These are phyloP conservation scores for Rhimphoctona megacephalus DNA, from an alignment of 2,888 invertebrate species.

Conservation along the genomic window DNA sequence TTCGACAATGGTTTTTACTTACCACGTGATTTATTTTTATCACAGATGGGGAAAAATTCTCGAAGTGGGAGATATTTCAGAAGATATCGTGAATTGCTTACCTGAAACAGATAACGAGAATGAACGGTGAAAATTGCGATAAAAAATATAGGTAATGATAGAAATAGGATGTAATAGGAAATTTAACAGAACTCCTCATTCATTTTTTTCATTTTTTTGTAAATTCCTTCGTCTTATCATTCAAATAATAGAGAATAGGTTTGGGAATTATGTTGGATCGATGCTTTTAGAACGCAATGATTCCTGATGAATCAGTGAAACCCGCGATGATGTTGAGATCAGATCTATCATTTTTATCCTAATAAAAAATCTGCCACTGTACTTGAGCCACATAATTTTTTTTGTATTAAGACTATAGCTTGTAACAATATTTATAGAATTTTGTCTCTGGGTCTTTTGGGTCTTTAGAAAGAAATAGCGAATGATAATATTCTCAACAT, in stretches of 20 bases:
- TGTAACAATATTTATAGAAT: background rate
- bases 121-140: background rate
- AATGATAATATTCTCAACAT: background rate
- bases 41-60: background rate
- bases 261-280: background rate
- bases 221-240: background rate
- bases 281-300: background rate
- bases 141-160: too few species aligned
- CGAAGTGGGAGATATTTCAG: background rate
- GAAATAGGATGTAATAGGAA: background rate
- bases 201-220: background rate
- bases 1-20: background rate
- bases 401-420: too few species aligned
- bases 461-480: slow-evolving; percentile 26
- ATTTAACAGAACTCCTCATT: too few species aligned
- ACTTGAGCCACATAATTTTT: too few species aligned
- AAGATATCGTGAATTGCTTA: slow-evolving; percentile 22
- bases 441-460: too few species aligned
- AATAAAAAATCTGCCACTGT: background rate
- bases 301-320: background rate
- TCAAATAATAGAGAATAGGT: background rate
- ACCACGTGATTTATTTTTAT: background rate
- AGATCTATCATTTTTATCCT: background rate
- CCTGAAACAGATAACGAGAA: slow-evolving; percentile 37
- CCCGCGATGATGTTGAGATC: background rate